A percentile compares a stretch with the other conserved stretches of the same genome.
Evolutionary conservation across 1,140 invertebrate genomes (phyloP).

Genomic region (Diorhabda sublineata): DNA sequence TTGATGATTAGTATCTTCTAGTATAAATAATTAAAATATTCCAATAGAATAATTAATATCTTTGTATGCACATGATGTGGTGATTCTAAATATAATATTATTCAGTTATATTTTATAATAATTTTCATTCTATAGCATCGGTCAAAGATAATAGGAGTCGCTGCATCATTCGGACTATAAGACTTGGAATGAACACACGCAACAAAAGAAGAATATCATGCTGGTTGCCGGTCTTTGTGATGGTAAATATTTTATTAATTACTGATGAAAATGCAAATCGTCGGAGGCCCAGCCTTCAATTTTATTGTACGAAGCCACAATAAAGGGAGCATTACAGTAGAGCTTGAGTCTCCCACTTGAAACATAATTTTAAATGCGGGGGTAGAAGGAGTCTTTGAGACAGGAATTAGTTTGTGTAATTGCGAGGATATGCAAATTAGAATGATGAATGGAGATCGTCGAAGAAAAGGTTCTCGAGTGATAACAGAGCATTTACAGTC

Average conservation of each 20-base stretch:
- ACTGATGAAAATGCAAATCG: conserved; percentile 19
- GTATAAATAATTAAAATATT: too few species aligned
- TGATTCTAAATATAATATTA: too few species aligned
- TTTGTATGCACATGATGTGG: too few species aligned
- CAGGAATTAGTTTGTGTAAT: conserved; percentile 2
- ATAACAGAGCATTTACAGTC: neutral
- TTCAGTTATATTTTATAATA: too few species aligned
- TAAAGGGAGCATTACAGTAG: conserved; percentile 8
- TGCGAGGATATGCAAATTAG: neutral
- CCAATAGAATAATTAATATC: too few species aligned
- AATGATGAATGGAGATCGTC: neutral
- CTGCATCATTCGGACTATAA: too few species aligned
- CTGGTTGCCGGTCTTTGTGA: conserved; percentile 17
- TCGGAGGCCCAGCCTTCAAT: neutral
- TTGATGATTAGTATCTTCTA: too few species aligned
- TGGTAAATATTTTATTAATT: conserved; percentile 22
- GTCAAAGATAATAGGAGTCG: too few species aligned
- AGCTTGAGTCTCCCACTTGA: neutral
- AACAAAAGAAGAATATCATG: conserved; percentile 14
- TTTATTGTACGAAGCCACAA: conserved; percentile 4
- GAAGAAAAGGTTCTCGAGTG: neutral
- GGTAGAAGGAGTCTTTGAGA: neutral
- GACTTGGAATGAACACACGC: too few species aligned
- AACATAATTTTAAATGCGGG: conserved; percentile 4
- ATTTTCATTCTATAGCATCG: too few species aligned